Conservation (phyloP, 2,888 invertebrate genomes). For the Laothoe populi region DNA sequence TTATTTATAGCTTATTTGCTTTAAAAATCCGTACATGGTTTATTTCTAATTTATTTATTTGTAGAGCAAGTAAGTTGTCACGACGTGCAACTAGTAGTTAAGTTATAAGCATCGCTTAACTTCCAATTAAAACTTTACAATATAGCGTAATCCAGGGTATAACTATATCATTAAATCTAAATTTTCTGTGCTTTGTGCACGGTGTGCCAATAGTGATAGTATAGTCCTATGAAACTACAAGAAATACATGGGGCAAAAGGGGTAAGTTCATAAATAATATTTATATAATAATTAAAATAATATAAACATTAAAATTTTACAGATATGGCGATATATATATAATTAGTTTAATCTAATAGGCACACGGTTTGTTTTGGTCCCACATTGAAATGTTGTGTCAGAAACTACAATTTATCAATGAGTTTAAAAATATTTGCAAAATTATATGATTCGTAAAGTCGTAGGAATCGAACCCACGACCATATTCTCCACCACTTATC, state of each 20-base stretch:
- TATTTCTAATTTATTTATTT: background rate
- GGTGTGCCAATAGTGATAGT: constrained; percentile 14
- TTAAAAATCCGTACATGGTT: too few relatives aligned
- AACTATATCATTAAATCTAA: constrained; percentile 21
- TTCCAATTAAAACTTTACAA: constrained; percentile 12
- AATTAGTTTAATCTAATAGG: background rate
- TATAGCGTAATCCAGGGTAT: constrained; percentile 4
- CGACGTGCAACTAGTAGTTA: background rate
- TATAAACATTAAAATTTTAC: constrained; percentile 15
- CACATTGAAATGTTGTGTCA: background rate
- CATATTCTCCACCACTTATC: background rate
- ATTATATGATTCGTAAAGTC: background rate
- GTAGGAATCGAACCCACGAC: constrained; percentile 6
- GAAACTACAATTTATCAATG: background rate
- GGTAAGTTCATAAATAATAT: constrained; percentile 7
- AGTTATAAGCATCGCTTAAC: constrained; percentile 11
- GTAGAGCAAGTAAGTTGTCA: background rate
- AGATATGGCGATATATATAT: background rate
- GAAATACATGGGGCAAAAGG: constrained; percentile 10
- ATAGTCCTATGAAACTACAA: constrained; percentile 17
- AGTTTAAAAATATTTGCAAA: background rate
- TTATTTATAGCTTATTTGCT: background rate
- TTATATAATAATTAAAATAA: background rate
- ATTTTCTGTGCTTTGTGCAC: constrained; percentile 28
- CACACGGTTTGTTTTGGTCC: background rate